phyloP scores from a whole-genome alignment of 2,888 invertebrate species.

The Plebejus anna region DNA sequence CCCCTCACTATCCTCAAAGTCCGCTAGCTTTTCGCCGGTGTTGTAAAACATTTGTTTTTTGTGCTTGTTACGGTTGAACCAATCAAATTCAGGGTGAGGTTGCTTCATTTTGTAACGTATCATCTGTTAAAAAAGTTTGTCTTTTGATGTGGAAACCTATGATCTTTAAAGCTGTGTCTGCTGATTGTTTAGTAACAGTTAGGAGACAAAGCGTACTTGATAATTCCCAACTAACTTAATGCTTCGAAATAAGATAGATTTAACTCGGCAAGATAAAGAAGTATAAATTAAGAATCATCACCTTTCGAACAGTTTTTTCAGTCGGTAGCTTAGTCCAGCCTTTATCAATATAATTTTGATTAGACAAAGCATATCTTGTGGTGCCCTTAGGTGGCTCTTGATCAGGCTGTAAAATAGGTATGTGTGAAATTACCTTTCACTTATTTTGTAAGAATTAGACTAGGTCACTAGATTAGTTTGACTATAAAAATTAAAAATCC shows the following conservation, averaged over 20 bases:
- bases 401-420: slow-evolving; percentile 47
- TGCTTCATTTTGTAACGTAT: slow-evolving; percentile 72
- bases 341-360: slow-evolving; percentile 65
- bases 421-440: neutral
- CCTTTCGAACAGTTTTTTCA: slow-evolving; percentile 70
- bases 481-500: neutral
- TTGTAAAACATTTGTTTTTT: slow-evolving; percentile 59
- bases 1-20: slow-evolving; percentile 60
- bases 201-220: too few relatives aligned
- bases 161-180: neutral
- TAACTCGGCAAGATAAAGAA: neutral
- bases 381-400: slow-evolving; percentile 52
- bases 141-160: neutral
- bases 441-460: neutral
- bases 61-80: slow-evolving; percentile 66
- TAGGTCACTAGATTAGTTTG: neutral
- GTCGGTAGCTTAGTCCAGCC: slow-evolving; percentile 72
- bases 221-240: too few relatives aligned
- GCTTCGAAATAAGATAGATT: neutral
- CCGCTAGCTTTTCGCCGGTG: slow-evolving; percentile 61
- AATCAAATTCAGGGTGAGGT: slow-evolving; percentile 67
- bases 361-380: slow-evolving; percentile 60
- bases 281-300: slow-evolving; percentile 37
- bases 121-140: slow-evolving; percentile 48
- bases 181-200: neutral